Evolutionary conservation across 2,113 vertebrate species (phyloP).

Genomic region (Aythya baeri): DNA sequence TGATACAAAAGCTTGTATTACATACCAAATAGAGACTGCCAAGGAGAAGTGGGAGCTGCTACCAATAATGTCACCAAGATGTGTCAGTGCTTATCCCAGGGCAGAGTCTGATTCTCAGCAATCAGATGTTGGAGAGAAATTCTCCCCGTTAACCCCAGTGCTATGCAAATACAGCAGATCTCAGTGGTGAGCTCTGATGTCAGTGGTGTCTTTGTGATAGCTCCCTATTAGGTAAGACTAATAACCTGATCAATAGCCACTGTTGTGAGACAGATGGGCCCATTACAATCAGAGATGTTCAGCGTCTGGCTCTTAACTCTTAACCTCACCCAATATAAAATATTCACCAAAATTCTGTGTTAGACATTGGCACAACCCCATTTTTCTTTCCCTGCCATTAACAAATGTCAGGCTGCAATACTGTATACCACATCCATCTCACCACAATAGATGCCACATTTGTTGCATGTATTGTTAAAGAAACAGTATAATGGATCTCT

Average conservation of each 20-base stretch:
- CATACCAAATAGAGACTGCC: background rate
- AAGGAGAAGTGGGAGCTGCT: background rate
- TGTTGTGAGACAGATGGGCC: background rate
- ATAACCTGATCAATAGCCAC: background rate
- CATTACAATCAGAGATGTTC: background rate
- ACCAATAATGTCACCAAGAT: background rate
- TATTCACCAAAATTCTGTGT: background rate
- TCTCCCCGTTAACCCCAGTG: background rate
- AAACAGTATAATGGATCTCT: background rate
- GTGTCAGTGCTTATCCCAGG: background rate
- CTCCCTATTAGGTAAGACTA: background rate
- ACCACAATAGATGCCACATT: background rate
- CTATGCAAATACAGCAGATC: accelerated
- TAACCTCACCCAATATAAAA: background rate
- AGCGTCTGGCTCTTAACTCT: background rate
- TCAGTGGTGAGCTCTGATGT: background rate
- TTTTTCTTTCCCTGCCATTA: conserved; percentile 22
- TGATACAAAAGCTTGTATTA: background rate
- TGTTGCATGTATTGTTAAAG: background rate
- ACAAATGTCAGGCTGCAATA: background rate
- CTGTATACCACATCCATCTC: background rate
- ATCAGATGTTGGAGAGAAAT: background rate
- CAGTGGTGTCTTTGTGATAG: background rate
- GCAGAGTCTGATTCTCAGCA: background rate
- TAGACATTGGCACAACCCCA: background rate